These are phyloP conservation scores for Trissolcus basalis DNA, from an alignment of 1,140 invertebrate genomes.

Conservation along the genomic window DNA sequence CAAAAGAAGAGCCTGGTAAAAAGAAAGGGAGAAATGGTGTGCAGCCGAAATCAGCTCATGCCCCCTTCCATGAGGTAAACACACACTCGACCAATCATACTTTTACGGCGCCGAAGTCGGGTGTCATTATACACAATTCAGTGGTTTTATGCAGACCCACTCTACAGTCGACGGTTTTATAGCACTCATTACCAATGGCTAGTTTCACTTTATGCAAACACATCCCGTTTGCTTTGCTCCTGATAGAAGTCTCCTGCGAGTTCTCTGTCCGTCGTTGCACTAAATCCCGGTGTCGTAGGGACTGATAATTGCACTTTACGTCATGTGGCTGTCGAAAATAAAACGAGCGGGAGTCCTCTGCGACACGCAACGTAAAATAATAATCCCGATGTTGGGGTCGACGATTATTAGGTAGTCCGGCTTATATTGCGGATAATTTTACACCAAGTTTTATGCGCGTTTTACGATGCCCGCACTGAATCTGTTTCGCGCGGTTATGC, in stretches of 20 bases:
- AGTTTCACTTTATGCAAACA: slow-evolving; percentile 56
- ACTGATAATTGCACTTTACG: too few relatives aligned
- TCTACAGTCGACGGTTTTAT: slow-evolving; percentile 43
- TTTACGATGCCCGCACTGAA: slow-evolving; percentile 28
- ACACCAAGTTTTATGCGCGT: slow-evolving; percentile 41
- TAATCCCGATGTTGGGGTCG: slow-evolving; percentile 28
- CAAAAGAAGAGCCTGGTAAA: not conserved
- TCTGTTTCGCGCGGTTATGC: slow-evolving; percentile 28
- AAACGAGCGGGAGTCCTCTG: slow-evolving; percentile 7
- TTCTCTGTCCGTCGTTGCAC: slow-evolving; percentile 4
- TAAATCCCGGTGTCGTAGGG: slow-evolving; percentile 26
- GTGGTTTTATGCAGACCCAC: slow-evolving; percentile 50
- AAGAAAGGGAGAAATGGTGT: not conserved
- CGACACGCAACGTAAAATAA: slow-evolving; percentile 37
- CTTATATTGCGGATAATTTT: slow-evolving; percentile 50
- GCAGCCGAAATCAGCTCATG: not conserved
- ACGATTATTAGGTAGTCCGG: slow-evolving; percentile 40
- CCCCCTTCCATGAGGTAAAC: slow-evolving; percentile 31
- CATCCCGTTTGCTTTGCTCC: slow-evolving; percentile 18
- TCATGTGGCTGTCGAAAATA: slow-evolving; percentile 21
- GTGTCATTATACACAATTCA: slow-evolving; percentile 56
- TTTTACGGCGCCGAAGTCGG: slow-evolving; percentile 41
- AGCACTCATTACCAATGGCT: slow-evolving; percentile 48
- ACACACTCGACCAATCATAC: slow-evolving; percentile 44
- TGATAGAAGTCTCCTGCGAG: slow-evolving; percentile 13